Base-by-base conservation (phyloP, 2,113 vertebrate genomes). In the Candoia aspera region DNA sequence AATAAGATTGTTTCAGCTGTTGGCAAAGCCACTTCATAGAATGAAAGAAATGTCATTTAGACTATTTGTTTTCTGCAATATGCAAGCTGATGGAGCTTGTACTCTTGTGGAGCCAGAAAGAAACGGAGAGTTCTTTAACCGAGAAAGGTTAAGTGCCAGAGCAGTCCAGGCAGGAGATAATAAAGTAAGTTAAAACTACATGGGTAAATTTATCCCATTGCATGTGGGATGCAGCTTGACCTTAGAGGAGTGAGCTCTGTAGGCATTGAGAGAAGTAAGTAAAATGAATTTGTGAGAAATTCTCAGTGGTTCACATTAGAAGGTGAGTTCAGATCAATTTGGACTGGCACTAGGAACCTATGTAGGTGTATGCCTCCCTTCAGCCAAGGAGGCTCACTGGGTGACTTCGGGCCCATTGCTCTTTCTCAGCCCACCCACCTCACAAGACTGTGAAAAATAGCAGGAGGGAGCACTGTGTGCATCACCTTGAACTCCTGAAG, bases 201-300 rank as follows among this genome's bases (percentile, higher is more conserved):
- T 58, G 17, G 92, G 33, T 90, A 87, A 86, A 79, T 58, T 87
- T 86, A 53, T 92, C 86, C 83, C 37, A 54, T 53, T 62, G 84
- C 85, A 55, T 85, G 46, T 60, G 42, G 15, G 15, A 42, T 86
- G 15, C 37, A 23, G 17, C 33, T 86, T 86, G 88, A 49, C 26
- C 2, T 33, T 53, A 33, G 60, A 86, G 53, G 37, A 86, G 54
- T 59, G 46, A 54, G 46, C 58, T 23, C 13, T 89, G 49, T 26
- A 53, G 13, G 5, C 3, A 89, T 17, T 53, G 60, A 57, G 59
- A 83, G 29, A 92, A 79, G 12, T 26, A 84, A 92, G 21, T 15
- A 0, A 58, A 58, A 23, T 0, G 1, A 17, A 55, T 90, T 8
- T 79, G 8, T 53, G 4, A 46, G n/a, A 24, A 53, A 26, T 49